These are phyloP conservation scores for Trichonephila clavata DNA, from an alignment of 1,140 invertebrate genomes.

Conservation along the genomic window DNA sequence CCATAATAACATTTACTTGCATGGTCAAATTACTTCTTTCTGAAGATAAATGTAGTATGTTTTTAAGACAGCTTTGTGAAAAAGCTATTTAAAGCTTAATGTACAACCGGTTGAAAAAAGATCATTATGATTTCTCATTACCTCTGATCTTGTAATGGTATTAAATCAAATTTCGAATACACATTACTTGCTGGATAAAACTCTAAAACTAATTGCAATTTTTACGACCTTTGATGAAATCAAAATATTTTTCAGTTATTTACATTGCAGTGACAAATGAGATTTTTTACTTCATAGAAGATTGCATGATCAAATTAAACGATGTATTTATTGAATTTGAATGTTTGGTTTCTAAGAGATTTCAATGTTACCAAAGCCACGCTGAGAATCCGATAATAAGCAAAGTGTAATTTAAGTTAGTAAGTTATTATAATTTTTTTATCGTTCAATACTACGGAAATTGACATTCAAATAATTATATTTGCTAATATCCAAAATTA, in stretches of 20 bases:
- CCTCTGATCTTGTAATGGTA: neutral
- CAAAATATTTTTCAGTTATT: neutral
- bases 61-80: neutral
- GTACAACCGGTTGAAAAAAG: neutral
- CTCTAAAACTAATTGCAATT: neutral
- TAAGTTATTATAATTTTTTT: neutral
- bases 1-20: too few species aligned
- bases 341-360: neutral
- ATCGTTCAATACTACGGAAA: neutral
- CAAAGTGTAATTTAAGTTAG: neutral
- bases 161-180: neutral
- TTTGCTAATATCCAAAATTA: neutral
- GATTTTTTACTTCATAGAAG: neutral
- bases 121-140: neutral
- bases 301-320: neutral
- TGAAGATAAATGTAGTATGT: neutral
- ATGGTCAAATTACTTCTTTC: too few species aligned
- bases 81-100: neutral
- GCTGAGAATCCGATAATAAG: neutral
- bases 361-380: too few species aligned
- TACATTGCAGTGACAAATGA: neutral
- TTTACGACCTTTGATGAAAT: neutral
- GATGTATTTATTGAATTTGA: neutral
- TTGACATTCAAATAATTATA: neutral
- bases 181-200: neutral